phyloP scores from a whole-genome alignment of 2,888 invertebrate genomes.

The Lycaena phlaeas region DNA sequence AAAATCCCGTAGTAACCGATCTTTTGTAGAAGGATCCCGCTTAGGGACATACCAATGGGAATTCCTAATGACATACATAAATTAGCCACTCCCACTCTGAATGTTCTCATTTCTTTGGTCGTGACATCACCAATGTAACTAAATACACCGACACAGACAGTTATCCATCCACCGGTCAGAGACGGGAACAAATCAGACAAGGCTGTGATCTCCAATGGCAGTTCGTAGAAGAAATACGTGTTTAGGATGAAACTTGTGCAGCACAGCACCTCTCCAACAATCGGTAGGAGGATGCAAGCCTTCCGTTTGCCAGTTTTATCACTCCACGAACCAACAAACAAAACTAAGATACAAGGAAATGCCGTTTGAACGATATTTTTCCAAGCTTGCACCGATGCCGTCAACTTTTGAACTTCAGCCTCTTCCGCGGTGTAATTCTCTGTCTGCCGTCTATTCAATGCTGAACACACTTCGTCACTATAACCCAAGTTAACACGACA shows the following conservation, averaged over 20 bases:
- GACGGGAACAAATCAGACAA: constrained; percentile 71
- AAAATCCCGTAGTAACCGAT: constrained; percentile 69
- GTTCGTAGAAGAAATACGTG: constrained; percentile 72
- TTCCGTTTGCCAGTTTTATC: constrained; percentile 73
- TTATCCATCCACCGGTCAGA: constrained; percentile 72
- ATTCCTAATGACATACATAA: constrained; percentile 75
- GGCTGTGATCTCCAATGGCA: constrained; percentile 71
- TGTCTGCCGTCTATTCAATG: constrained; percentile 81
- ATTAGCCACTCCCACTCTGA: constrained; percentile 75
- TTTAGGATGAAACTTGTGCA: constrained; percentile 67
- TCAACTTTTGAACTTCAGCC: constrained; percentile 74
- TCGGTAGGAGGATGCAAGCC: constrained; percentile 72
- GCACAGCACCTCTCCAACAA: constrained; percentile 69
- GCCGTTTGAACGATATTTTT: constrained; percentile 72
- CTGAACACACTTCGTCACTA: constrained; percentile 81
- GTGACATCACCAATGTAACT: constrained; percentile 77
- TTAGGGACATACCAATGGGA: constrained; percentile 71
- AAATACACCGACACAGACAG: constrained; percentile 74
- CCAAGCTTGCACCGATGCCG: constrained; percentile 71
- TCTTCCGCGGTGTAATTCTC: constrained; percentile 79
- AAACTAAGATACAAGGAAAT: constrained; percentile 68
- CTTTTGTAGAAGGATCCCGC: constrained; percentile 66
- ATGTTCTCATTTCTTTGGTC: constrained; percentile 72
- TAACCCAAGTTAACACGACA: constrained; percentile 87
- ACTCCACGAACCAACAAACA: constrained; percentile 77